A percentile compares a stretch with the other conserved stretches of the same genome.
phyloP scores from a whole-genome alignment of 2,797 vertebrate genomes.

The Sebastes taczanowskii region DNA sequence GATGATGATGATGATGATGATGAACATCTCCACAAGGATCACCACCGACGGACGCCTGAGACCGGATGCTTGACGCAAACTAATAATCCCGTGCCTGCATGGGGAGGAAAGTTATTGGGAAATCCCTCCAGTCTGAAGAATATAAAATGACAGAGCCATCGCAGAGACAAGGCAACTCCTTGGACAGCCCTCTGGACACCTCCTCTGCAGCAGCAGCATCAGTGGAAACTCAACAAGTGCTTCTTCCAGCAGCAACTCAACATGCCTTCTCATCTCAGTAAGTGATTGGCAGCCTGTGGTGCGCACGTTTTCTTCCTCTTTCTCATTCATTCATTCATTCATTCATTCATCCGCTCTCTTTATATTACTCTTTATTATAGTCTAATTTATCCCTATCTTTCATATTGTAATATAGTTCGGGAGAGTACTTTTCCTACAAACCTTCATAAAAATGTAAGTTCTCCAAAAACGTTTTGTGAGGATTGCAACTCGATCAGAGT shows the following conservation, averaged over 20 bases:
- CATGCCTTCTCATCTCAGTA: slow-evolving; percentile 63
- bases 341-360: too few species aligned
- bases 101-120: slow-evolving; percentile 34
- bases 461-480: too few species aligned
- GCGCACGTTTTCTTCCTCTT: slow-evolving; percentile 25
- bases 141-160: slow-evolving; percentile 64
- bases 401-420: too few species aligned
- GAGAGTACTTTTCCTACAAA: too few species aligned
- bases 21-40: not conserved
- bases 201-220: slow-evolving; percentile 27
- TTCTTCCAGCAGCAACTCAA: slow-evolving; percentile 17
- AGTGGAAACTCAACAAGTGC: slow-evolving; percentile 33
- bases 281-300: slow-evolving; percentile 32
- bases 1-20: not conserved
- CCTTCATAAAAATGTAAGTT: too few species aligned
- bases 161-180: slow-evolving; percentile 8
- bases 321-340: slow-evolving; percentile 16
- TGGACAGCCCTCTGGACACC: not conserved
- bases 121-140: slow-evolving; percentile 54
- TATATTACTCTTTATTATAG: too few species aligned
- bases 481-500: too few species aligned
- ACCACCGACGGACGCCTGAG: not conserved
- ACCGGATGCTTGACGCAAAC: slow-evolving; percentile 33
- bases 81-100: not conserved
- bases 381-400: too few species aligned